Evolutionary conservation across 2,113 vertebrate genomes (phyloP), one percentile per base, ranked within the genome.

Genomic region (Mesoclemmys tuberculata): DNA sequence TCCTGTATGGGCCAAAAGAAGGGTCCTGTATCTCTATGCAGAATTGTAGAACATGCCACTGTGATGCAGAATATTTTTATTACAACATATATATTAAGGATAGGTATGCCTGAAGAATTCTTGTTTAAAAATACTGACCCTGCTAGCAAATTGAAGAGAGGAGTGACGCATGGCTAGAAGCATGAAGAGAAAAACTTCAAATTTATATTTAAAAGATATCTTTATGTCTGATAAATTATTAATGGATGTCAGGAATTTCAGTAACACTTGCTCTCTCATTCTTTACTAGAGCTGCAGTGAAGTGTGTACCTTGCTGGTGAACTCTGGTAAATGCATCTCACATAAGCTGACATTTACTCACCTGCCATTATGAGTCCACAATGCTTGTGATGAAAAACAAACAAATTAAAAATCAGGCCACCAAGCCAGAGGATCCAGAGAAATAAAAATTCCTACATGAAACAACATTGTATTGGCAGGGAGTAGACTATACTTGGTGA

Each of bases 181-280:
- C 49, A 82, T 52, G 84, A 38, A 92, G 64, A 89, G 16, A 84
- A 52, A 84, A 13, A 48, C 8, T 93, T 93, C 58, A 58, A 90
- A 38, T 41, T 35, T 89, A 44, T 46, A 92, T 93, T 95, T 93
- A 92, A 83, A 16, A 95, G 38, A 54, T 89, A 81, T 51, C 84
- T 90, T 95, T 94, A 52, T 77, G 22, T 80, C 81, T 94, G 80
- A 35, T 87, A 89, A 94, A 89, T 93, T 94, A 85, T 91, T 95
- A 96, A 89, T 74, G 87, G 35, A 85, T 58, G 55, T 35, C 88
- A 91, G 68, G 92, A 93, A 97, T 85, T 93, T 93, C 84, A 94
- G 48, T 89, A 88, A 51, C 68, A 44, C 89, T 94, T 95, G 44
- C 10, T 88, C 44, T 85, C 79, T 87, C 56, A 41, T 52, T 92